A percentile compares a stretch with the other conserved stretches of the same genome.
These are phyloP conservation scores for Takifugu flavidus DNA, from an alignment of 2,113 vertebrate genomes.

Conservation along the genomic window DNA sequence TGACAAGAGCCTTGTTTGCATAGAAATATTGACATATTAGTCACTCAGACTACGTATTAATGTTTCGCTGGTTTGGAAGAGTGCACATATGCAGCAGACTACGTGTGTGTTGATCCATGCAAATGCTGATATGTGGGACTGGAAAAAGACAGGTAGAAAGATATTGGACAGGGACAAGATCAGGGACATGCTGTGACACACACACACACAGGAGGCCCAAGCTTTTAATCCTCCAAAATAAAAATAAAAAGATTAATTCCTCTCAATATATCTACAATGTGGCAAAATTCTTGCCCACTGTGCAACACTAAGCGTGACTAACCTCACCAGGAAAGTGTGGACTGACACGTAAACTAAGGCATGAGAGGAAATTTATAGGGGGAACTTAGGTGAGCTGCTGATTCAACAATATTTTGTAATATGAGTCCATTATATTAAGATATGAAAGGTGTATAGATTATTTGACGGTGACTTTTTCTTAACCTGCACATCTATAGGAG, in stretches of 20 bases:
- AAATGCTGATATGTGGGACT: neutral
- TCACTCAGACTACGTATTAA: slow-evolving; percentile 10
- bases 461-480: too few species aligned
- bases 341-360: neutral
- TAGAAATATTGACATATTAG: slow-evolving; percentile 51
- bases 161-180: too few species aligned
- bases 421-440: neutral
- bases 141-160: too few species aligned
- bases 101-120: slow-evolving; percentile 18
- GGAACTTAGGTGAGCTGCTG: slow-evolving; percentile 16
- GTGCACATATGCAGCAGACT: slow-evolving; percentile 9
- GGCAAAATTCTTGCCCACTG: slow-evolving; percentile 7
- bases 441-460: too few species aligned
- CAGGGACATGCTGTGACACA: too few species aligned
- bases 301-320: slow-evolving; percentile 9
- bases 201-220: too few species aligned
- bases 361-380: slow-evolving; percentile 16
- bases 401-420: slow-evolving; percentile 9
- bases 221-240: too few species aligned
- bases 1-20: slow-evolving; percentile 3
- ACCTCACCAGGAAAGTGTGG: slow-evolving; percentile 18
- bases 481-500: too few species aligned
- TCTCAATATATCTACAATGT: too few species aligned
- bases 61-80: slow-evolving; percentile 52
- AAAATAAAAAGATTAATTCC: too few species aligned